Percentiles rank a stretch among this genome's conserved stretches.
Evolutionary conservation across 2,888 invertebrate species (phyloP).

Genomic region (Endomychus coccineus): DNA sequence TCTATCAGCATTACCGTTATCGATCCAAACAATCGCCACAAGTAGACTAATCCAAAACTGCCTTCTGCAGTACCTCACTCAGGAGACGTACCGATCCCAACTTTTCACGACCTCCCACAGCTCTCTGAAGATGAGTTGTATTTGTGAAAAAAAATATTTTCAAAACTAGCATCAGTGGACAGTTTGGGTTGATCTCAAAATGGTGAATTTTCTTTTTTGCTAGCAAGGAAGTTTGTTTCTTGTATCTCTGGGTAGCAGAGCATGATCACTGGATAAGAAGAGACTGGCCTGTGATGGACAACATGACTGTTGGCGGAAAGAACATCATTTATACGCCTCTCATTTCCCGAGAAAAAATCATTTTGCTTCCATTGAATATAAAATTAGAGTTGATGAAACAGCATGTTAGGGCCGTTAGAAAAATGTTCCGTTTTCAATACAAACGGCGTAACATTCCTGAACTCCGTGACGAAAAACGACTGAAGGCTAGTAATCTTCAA

Average conservation of each 20-base stretch:
- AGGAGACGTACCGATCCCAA: too few species aligned
- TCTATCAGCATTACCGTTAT: too few species aligned
- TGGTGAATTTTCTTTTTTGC: neutral
- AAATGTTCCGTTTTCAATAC: too few species aligned
- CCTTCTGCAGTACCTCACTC: too few species aligned
- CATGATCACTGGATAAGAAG: slow-evolving; percentile 19
- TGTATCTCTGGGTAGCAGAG: slow-evolving; percentile 26
- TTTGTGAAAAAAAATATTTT: too few species aligned
- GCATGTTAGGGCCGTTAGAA: slow-evolving; percentile 15
- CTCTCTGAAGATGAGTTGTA: too few species aligned
- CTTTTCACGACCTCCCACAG: too few species aligned
- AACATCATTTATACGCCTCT: slow-evolving; percentile 11
- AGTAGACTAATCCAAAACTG: too few species aligned
- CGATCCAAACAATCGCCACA: too few species aligned
- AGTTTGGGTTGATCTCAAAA: neutral
- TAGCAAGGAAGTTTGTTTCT: slow-evolving; percentile 18
- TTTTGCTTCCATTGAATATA: slow-evolving; percentile 11
- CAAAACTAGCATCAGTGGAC: too few species aligned
- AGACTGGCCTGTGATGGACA: slow-evolving; percentile 16
- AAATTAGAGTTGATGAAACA: slow-evolving; percentile 7
- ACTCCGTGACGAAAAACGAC: slow-evolving; percentile 12
- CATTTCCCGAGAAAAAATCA: slow-evolving; percentile 13
- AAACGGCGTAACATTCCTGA: too few species aligned
- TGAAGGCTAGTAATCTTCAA: too few species aligned
- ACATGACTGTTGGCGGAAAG: slow-evolving; percentile 7